phyloP scores from a whole-genome alignment of 2,797 vertebrate species.

The Ara ararauna region DNA sequence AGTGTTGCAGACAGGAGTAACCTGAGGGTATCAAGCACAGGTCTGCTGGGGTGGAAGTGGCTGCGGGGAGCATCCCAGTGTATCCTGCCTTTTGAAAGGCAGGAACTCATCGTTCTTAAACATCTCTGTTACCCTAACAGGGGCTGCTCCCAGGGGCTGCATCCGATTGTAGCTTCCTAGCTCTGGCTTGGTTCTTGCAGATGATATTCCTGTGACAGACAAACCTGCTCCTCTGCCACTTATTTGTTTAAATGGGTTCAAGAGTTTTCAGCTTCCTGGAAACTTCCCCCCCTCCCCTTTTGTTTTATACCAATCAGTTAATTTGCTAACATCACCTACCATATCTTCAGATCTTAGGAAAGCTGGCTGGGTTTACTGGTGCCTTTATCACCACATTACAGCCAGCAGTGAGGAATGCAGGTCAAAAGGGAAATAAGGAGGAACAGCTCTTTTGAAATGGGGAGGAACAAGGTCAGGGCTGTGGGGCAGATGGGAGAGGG shows the following conservation, averaged over 20 bases:
- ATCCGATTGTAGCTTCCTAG: neutral
- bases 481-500: neutral
- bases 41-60: neutral
- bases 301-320: conserved; percentile 63
- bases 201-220: neutral
- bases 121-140: neutral
- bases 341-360: conserved; percentile 56
- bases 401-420: conserved; percentile 47
- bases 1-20: neutral
- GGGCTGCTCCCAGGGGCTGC: neutral
- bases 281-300: neutral
- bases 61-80: neutral
- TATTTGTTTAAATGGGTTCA: conserved; percentile 64
- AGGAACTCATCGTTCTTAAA: neutral
- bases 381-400: conserved; percentile 32
- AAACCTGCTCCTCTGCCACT: neutral
- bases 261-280: conserved; percentile 55
- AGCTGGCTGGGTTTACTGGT: conserved; percentile 37
- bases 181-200: neutral
- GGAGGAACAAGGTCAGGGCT: conserved; percentile 19
- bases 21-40: too few species aligned
- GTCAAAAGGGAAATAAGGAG: conserved; percentile 48
- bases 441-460: conserved; percentile 10
- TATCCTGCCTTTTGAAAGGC: neutral
- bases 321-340: conserved; percentile 59